phyloP scores from a whole-genome alignment of 2,888 invertebrate genomes.

The Heliconius charithonia region DNA sequence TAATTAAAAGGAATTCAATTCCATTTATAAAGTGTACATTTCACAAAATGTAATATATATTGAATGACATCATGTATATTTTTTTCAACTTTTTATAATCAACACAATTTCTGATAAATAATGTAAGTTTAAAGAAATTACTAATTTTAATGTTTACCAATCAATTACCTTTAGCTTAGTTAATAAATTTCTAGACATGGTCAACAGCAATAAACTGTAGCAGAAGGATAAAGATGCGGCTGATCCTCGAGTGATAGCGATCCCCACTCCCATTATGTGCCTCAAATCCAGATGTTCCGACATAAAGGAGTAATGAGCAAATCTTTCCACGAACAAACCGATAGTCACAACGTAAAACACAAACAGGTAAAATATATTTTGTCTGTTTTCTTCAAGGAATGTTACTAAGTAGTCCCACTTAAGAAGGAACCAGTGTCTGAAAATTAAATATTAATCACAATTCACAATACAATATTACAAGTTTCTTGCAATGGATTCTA shows the following conservation, averaged over 20 bases:
- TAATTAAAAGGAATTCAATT: neutral
- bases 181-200: conserved; percentile 95
- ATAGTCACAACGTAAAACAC: conserved; percentile 97
- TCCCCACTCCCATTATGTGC: conserved; percentile 98
- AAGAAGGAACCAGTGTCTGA: conserved; percentile 87
- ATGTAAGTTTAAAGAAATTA: neutral
- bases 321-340: conserved; percentile 96
- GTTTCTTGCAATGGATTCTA: neutral
- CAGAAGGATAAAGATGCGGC: conserved; percentile 97
- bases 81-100: neutral
- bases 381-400: conserved; percentile 96
- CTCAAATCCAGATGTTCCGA: conserved; percentile 97
- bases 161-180: conserved; percentile 90
- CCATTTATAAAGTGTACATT: neutral
- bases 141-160: neutral
- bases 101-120: neutral
- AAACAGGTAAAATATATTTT: conserved; percentile 97
- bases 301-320: conserved; percentile 98
- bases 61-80: neutral
- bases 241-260: conserved; percentile 96
- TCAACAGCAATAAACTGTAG: conserved; percentile 94
- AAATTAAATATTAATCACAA: neutral
- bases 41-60: neutral
- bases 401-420: conserved; percentile 95
- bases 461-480: neutral